These are phyloP conservation scores for Drosophila burlai DNA, from an alignment of 1,140 invertebrate species.

Conservation along the genomic window DNA sequence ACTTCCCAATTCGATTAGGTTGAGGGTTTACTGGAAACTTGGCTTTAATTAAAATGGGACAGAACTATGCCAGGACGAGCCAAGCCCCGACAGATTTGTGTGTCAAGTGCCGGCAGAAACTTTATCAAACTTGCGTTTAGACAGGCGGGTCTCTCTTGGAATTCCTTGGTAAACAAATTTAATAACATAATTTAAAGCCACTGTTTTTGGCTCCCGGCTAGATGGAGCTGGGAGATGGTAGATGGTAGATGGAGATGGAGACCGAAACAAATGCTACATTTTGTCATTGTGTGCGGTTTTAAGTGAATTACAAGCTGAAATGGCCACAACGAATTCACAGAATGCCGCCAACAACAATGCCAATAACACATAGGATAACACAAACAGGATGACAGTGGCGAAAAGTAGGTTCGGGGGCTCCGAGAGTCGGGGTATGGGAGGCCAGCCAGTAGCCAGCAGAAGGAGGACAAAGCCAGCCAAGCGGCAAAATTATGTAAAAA, in stretches of 20 bases:
- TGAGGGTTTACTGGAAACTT: slow-evolving; percentile 29
- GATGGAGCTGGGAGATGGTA: slow-evolving; percentile 1
- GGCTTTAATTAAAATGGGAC: slow-evolving; percentile 56
- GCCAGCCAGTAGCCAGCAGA: slow-evolving; percentile 30
- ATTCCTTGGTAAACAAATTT: slow-evolving; percentile 48
- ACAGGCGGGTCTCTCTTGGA: slow-evolving; percentile 2
- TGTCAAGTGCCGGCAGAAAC: slow-evolving; percentile 40
- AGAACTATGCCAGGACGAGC: slow-evolving; percentile 23
- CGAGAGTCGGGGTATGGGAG: neutral
- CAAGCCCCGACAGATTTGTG: slow-evolving; percentile 39
- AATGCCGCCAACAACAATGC: slow-evolving; percentile 59
- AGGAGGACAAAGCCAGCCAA: slow-evolving; percentile 72
- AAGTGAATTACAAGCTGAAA: slow-evolving; percentile 79
- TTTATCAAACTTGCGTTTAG: slow-evolving; percentile 30
- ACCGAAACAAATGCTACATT: slow-evolving; percentile 44
- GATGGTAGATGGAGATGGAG: neutral
- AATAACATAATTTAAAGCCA: slow-evolving; percentile 66
- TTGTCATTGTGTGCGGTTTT: slow-evolving; percentile 75
- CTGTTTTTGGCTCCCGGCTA: slow-evolving; percentile 13
- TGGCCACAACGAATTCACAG: slow-evolving; percentile 60
- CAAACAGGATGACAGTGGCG: slow-evolving; percentile 48
- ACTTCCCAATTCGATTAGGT: slow-evolving; percentile 69
- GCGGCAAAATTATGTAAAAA: slow-evolving; percentile 82
- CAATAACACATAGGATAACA: slow-evolving; percentile 60
- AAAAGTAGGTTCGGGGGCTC: slow-evolving; percentile 11